Percentiles rank a stretch among this genome's conserved stretches.
Evolutionary conservation across 2,888 invertebrate genomes (phyloP).

Genomic region (Cactoblastis cactorum): DNA sequence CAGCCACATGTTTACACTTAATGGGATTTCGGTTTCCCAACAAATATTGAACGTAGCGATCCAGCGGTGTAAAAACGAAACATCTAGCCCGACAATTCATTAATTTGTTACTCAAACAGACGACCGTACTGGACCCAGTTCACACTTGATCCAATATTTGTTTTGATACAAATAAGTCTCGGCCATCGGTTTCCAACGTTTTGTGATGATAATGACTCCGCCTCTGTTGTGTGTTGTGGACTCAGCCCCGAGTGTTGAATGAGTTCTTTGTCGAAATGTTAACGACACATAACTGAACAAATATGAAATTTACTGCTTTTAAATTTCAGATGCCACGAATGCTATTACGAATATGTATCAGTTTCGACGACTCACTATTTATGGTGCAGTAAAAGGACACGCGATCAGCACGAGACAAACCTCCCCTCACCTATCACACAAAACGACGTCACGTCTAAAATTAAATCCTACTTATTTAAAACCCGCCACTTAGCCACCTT

Average conservation of each 20-base stretch:
- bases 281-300: slow-evolving; percentile 27
- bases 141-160: slow-evolving; percentile 76
- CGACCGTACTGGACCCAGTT: slow-evolving; percentile 63
- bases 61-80: slow-evolving; percentile 45
- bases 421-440: slow-evolving; percentile 66
- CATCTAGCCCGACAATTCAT: slow-evolving; percentile 64
- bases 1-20: slow-evolving; percentile 9
- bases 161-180: slow-evolving; percentile 70
- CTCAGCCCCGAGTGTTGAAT: slow-evolving; percentile 44
- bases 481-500: slow-evolving; percentile 77
- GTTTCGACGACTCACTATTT: slow-evolving; percentile 31
- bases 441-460: slow-evolving; percentile 72
- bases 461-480: slow-evolving; percentile 76
- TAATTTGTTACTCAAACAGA: slow-evolving; percentile 67
- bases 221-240: slow-evolving; percentile 51
- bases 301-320: slow-evolving; percentile 32
- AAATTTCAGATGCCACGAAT: slow-evolving; percentile 12
- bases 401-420: slow-evolving; percentile 67
- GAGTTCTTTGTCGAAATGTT: slow-evolving; percentile 39
- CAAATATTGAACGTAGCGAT: slow-evolving; percentile 38
- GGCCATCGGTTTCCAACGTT: slow-evolving; percentile 61
- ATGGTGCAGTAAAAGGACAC: slow-evolving; percentile 56
- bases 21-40: slow-evolving; percentile 18
- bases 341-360: slow-evolving; percentile 15
- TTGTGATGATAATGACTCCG: slow-evolving; percentile 72